Evolutionary conservation across 2,797 vertebrate species (phyloP).

Genomic region (Otolemur crassicaudatus): DNA sequence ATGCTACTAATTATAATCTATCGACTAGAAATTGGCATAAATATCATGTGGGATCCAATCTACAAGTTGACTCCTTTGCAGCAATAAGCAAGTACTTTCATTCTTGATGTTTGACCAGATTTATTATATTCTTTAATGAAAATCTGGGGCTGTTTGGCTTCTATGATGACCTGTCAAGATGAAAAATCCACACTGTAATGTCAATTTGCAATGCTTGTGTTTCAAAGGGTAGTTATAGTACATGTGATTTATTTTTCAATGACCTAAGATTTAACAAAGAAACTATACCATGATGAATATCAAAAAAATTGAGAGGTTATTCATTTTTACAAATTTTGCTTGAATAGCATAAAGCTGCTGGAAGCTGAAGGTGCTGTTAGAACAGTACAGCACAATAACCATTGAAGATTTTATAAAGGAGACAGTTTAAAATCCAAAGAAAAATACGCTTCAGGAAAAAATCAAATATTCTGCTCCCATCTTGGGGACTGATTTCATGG

Average conservation of each 20-base stretch:
- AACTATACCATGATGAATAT: constrained; percentile 79
- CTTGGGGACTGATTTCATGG: background rate
- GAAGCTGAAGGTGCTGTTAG: background rate
- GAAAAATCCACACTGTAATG: constrained; percentile 81
- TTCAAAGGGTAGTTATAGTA: constrained; percentile 74
- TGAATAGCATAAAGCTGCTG: constrained; percentile 57
- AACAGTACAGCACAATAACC: background rate
- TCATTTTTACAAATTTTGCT: constrained; percentile 67
- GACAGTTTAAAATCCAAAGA: constrained; percentile 36
- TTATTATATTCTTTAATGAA: constrained; percentile 75
- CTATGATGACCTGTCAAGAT: constrained; percentile 75
- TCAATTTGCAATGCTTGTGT: constrained; percentile 67
- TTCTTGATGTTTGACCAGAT: constrained; percentile 71
- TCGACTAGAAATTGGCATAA: constrained; percentile 69
- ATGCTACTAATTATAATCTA: constrained; percentile 73
- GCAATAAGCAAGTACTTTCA: constrained; percentile 80
- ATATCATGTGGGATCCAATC: constrained; percentile 76
- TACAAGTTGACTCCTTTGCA: constrained; percentile 62
- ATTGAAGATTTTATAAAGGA: background rate
- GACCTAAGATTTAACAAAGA: constrained; percentile 72
- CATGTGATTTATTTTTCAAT: constrained; percentile 75
- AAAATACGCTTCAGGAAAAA: background rate
- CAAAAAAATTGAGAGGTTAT: constrained; percentile 56
- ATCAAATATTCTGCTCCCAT: background rate
- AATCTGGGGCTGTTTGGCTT: constrained; percentile 63